phyloP scores from a whole-genome alignment of 2,797 vertebrate species.

The Coregonus ussuriensis region DNA sequence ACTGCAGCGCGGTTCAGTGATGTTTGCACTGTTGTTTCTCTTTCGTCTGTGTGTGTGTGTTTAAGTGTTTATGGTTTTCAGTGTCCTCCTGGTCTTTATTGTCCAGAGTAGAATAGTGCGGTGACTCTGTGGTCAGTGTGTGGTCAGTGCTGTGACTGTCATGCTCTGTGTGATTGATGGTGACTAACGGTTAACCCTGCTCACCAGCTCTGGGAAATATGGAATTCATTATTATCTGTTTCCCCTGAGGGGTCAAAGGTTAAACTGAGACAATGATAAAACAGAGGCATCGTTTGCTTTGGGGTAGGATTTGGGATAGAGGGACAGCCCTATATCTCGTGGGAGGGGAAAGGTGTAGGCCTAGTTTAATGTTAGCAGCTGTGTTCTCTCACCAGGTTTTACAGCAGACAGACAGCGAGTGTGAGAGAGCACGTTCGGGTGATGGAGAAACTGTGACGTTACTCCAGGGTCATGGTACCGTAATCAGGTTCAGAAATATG shows the following conservation, averaged over 20 bases:
- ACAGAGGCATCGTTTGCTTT: conserved; percentile 71
- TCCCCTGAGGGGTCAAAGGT: conserved; percentile 80
- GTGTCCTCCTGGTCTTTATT: conserved; percentile 10
- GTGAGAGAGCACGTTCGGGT: conserved; percentile 60
- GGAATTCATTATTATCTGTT: conserved; percentile 86
- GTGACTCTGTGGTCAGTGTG: conserved; percentile 48
- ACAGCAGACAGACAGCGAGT: conserved; percentile 57
- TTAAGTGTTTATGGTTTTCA: background rate
- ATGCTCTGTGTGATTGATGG: conserved; percentile 80
- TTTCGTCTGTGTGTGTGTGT: background rate
- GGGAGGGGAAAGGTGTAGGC: conserved; percentile 37
- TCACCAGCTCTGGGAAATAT: conserved; percentile 79
- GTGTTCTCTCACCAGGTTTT: conserved; percentile 75
- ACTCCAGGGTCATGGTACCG: conserved; percentile 66
- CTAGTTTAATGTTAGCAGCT: conserved; percentile 71
- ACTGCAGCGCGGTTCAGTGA: background rate
- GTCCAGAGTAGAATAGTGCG: conserved; percentile 49
- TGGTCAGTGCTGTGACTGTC: conserved; percentile 62
- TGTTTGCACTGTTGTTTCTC: conserved; percentile 20
- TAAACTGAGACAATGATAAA: conserved; percentile 83
- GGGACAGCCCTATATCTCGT: conserved; percentile 26
- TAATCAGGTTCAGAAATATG: conserved; percentile 67
- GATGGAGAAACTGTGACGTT: conserved; percentile 68
- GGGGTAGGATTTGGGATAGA: conserved; percentile 53
- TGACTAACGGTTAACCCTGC: conserved; percentile 64